Evolutionary conservation across 2,888 invertebrate genomes (phyloP).

Genomic region (Ophion ellenae): DNA sequence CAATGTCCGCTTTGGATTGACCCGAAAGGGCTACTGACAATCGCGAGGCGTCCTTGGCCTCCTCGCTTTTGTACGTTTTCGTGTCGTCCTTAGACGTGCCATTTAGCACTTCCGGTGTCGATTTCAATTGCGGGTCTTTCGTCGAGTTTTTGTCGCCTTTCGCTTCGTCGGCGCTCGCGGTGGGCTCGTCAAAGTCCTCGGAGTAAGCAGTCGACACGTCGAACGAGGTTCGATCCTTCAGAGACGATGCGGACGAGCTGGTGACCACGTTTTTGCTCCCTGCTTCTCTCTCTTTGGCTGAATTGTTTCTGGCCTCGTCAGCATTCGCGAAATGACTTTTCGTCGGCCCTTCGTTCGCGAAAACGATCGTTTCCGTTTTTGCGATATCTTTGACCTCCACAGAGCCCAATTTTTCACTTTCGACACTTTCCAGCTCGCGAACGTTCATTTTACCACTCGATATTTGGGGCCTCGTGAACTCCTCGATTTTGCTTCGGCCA

Average conservation of each 20-base stretch:
- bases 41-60: not conserved
- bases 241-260: conserved; percentile 56
- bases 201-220: conserved; percentile 65
- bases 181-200: conserved; percentile 59
- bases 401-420: conserved; percentile 3
- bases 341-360: not conserved
- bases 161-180: conserved; percentile 16
- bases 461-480: conserved; percentile 8
- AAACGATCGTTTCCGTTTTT: not conserved
- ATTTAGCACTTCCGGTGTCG: not conserved
- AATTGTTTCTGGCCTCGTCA: conserved; percentile 6
- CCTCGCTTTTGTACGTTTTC: not conserved
- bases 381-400: not conserved
- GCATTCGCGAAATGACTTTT: conserved; percentile 1
- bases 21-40: not conserved
- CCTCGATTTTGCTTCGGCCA: conserved; percentile 13
- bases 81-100: not conserved
- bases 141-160: conserved; percentile 7
- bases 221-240: conserved; percentile 64
- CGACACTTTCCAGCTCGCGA: not conserved
- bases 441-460: not conserved
- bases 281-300: not conserved
- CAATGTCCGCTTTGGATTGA: not conserved
- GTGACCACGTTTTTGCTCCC: conserved; percentile 28
- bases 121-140: conserved; percentile 2